A percentile compares a stretch with the other conserved stretches of the same genome.
Evolutionary conservation across 1,140 invertebrate species (phyloP).

Genomic region (Melitaea cinxia): DNA sequence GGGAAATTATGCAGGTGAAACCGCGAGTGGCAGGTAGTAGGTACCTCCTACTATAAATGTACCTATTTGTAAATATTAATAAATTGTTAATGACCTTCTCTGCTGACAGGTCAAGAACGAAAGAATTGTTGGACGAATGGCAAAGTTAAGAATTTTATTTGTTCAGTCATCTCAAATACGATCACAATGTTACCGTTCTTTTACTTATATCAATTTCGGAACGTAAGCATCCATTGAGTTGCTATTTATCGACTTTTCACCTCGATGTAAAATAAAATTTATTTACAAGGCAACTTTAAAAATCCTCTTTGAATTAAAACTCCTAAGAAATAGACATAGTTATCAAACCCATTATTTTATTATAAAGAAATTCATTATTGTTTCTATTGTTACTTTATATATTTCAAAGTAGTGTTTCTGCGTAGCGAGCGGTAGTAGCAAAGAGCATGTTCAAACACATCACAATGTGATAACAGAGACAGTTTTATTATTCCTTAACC

Average conservation of each 20-base stretch:
- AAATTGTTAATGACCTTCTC: neutral
- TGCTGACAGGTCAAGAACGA: neutral
- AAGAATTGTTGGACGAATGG: neutral
- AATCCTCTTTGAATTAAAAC: neutral
- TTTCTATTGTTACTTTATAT: neutral
- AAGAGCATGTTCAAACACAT: neutral
- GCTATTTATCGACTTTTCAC: neutral
- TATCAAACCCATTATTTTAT: too few relatives aligned
- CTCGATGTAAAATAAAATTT: neutral
- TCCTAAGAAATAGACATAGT: neutral
- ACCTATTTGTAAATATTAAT: neutral
- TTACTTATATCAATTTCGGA: slow-evolving; percentile 57
- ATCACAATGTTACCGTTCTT: slow-evolving; percentile 46
- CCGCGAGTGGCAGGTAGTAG: too few relatives aligned
- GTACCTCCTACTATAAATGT: too few relatives aligned
- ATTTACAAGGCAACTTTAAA: too few relatives aligned
- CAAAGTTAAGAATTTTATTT: slow-evolving; percentile 1
- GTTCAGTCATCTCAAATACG: neutral
- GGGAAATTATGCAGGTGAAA: too few relatives aligned
- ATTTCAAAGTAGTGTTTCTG: neutral
- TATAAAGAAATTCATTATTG: too few relatives aligned
- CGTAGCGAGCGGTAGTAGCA: neutral
- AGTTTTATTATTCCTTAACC: slow-evolving; percentile 30
- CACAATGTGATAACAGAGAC: slow-evolving; percentile 21
- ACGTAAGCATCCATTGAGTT: slow-evolving; percentile 43